These are phyloP conservation scores for Scaptomyza flava DNA, from an alignment of 2,888 invertebrate genomes.

Conservation along the genomic window DNA sequence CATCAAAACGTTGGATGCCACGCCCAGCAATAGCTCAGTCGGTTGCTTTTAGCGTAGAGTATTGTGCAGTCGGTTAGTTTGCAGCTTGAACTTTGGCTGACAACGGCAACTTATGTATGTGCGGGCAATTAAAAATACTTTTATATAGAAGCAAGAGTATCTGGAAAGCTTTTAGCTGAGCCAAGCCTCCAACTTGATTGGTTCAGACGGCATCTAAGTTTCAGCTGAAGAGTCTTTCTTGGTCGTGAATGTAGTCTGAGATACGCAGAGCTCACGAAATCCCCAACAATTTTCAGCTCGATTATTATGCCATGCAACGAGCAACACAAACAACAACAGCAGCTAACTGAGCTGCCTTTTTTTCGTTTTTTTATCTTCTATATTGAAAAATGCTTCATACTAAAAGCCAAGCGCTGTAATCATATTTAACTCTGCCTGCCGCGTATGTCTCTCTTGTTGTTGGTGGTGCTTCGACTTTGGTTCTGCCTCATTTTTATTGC, in stretches of 20 bases:
- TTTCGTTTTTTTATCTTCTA: constrained; percentile 41
- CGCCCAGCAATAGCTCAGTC: too few relatives aligned
- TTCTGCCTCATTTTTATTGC: constrained; percentile 34
- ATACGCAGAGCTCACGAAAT: constrained; percentile 33
- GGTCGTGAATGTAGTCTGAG: background rate
- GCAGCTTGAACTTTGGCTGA: too few relatives aligned
- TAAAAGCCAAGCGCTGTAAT: constrained; percentile 72
- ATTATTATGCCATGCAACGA: constrained; percentile 52
- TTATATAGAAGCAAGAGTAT: constrained; percentile 24
- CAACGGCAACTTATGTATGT: background rate
- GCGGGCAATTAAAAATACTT: background rate
- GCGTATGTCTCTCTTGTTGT: constrained; percentile 15
- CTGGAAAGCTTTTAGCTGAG: constrained; percentile 20
- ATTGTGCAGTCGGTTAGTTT: background rate
- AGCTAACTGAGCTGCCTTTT: constrained; percentile 1
- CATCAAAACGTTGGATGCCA: too few relatives aligned
- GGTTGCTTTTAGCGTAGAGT: background rate
- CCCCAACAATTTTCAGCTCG: constrained; percentile 37
- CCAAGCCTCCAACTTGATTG: constrained; percentile 24
- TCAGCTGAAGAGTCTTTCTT: background rate
- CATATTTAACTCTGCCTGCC: constrained; percentile 65
- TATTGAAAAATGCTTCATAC: constrained; percentile 69
- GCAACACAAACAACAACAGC: constrained; percentile 1
- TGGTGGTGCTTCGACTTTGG: constrained; percentile 11
- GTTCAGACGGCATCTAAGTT: constrained; percentile 2